Evolutionary conservation across 2,113 vertebrate genomes (phyloP).

Genomic region (Gracilinanus agilis): DNA sequence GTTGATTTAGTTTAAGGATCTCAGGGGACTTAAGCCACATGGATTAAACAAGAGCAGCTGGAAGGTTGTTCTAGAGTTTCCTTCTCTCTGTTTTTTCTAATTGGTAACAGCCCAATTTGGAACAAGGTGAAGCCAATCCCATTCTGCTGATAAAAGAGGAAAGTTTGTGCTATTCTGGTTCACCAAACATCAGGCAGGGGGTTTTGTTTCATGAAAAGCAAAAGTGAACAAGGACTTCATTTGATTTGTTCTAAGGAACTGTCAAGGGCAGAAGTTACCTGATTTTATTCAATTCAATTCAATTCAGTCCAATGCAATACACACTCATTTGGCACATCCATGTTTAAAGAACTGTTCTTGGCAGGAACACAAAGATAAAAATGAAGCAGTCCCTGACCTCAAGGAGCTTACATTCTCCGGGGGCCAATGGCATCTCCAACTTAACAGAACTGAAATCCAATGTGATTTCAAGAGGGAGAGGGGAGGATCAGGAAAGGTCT

Average conservation of each 20-base stretch:
- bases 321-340: neutral
- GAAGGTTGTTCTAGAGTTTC: conserved; percentile 23
- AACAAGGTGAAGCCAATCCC: conserved; percentile 72
- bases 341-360: neutral
- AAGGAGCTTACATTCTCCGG: neutral
- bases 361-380: neutral
- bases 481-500: neutral
- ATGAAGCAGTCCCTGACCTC: neutral
- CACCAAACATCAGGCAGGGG: conserved; percentile 63
- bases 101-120: conserved; percentile 50
- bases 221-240: neutral
- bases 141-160: conserved; percentile 62
- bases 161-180: conserved; percentile 70
- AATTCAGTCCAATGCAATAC: neutral
- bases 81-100: conserved; percentile 60
- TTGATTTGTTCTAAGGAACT: neutral
- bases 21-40: conserved; percentile 44
- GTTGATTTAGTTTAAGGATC: conserved; percentile 63
- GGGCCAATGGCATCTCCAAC: neutral
- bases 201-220: conserved; percentile 46
- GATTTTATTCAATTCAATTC: no score
- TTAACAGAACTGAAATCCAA: neutral
- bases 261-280: neutral
- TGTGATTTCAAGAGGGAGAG: neutral
- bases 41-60: conserved; percentile 45